phyloP scores from a whole-genome alignment of 2,797 vertebrate species.

The Rousettus madagascariensis region DNA sequence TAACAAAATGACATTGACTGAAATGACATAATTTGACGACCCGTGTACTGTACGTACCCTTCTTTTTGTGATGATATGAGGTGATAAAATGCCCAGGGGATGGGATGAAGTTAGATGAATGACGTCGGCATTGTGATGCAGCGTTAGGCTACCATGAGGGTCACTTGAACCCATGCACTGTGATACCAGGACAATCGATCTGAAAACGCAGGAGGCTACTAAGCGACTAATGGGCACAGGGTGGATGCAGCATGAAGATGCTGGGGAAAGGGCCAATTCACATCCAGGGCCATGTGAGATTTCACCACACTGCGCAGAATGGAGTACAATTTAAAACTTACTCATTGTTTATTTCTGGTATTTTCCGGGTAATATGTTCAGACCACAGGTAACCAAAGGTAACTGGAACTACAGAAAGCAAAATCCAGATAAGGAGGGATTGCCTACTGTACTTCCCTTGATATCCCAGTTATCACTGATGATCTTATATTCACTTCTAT shows the following conservation, averaged over 20 bases:
- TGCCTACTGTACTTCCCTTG: not conserved
- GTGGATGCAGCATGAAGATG: not conserved
- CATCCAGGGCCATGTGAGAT: not conserved
- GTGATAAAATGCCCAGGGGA: not conserved
- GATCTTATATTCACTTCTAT: not conserved
- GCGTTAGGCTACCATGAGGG: not conserved
- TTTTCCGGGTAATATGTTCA: not conserved
- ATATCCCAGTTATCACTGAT: not conserved
- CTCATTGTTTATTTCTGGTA: not conserved
- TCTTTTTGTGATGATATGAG: not conserved
- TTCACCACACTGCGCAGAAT: not conserved
- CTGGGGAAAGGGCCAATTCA: not conserved
- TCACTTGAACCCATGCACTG: not conserved
- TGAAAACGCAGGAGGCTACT: no score
- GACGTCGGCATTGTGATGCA: not conserved
- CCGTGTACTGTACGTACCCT: not conserved
- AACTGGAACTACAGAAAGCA: not conserved
- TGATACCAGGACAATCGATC: not conserved
- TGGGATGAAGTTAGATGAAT: not conserved
- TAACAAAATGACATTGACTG: not conserved
- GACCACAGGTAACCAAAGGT: not conserved
- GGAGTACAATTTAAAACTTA: not conserved
- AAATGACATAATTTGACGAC: not conserved
- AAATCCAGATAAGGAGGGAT: not conserved
- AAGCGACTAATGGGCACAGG: not conserved